A percentile compares a stretch with the other conserved stretches of the same genome.
These are phyloP conservation scores for Carassius auratus DNA, from an alignment of 2,113 vertebrate genomes.

Conservation along the genomic window DNA sequence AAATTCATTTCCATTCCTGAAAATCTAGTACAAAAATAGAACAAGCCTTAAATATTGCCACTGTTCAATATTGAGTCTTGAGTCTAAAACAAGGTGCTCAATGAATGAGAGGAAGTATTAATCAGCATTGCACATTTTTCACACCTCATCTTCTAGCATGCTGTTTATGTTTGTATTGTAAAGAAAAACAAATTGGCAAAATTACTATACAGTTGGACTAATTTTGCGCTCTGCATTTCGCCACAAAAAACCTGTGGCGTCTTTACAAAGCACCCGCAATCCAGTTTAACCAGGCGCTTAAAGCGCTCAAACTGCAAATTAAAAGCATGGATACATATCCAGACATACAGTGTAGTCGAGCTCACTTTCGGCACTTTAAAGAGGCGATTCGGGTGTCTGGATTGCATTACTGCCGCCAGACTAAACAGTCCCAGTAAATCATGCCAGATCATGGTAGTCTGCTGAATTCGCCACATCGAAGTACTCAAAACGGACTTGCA, in stretches of 20 bases:
- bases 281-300: conserved; percentile 8
- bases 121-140: conserved; percentile 61
- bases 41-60: conserved; percentile 91
- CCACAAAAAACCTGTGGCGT: not conserved
- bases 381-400: not conserved
- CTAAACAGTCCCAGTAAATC: not conserved
- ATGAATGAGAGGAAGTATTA: conserved; percentile 65
- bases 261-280: not conserved
- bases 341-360: not conserved
- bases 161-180: conserved; percentile 44
- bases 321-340: not conserved
- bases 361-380: not conserved
- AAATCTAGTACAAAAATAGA: conserved; percentile 76
- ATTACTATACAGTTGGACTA: not conserved
- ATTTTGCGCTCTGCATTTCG: not conserved
- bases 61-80: conserved; percentile 76
- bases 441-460: not conserved
- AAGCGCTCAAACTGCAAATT: not conserved
- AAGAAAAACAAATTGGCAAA: conserved; percentile 39
- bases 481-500: not conserved
- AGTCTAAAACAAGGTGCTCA: conserved; percentile 82
- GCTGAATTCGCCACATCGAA: not conserved
- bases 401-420: not conserved
- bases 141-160: conserved; percentile 48
- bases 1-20: conserved; percentile 57